Evolutionary conservation across 2,797 vertebrate species (phyloP), one percentile per base, ranked within the genome.

Genomic region (Loris lydekkerianus): DNA sequence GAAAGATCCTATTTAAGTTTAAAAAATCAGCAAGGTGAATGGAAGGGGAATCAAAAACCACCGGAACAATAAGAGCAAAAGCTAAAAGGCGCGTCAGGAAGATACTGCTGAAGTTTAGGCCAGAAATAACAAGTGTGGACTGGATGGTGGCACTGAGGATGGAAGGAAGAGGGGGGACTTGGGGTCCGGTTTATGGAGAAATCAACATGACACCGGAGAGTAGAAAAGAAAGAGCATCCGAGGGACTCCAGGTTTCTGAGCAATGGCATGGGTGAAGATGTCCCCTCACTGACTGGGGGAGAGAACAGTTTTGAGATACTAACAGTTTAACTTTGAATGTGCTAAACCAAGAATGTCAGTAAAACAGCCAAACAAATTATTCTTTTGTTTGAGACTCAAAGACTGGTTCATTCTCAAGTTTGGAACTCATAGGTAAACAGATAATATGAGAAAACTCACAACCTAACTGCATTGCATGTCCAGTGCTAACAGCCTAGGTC

Each of bases 271-370:
- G 40, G 10, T 0, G 49, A 40, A 11, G 23, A 8, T 1, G 0
- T 1, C 29, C 63, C 31, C 46, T 23, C 61, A 10, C 2, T 4
- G 31, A 10, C 34, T 21, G 14, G 46, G 29, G 27, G 20, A 5
- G n/a, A 4, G 40, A 40, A 21, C 15, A 7, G 37, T 15, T 46
- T 3, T 34, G 23, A 72, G 43, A 49, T 2, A 34, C 15, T 29
- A 31, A 43, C 0, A 14, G 73, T 2, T 75, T 34, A 20, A 40
- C 60, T 78, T 2, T 4, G 49, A 56, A 25, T 11, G 5, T 15
- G 21, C 10, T 9, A 14, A 11, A 9, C 27, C 17, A 20, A 63
- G 40, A 31, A 29, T 0, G 21, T 5, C 0, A 0, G 43, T 9
- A 49, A 83, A 63, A 58, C 31, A 84, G 5, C 15, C 4, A 3